Evolutionary conservation across 1,140 invertebrate genomes (phyloP).

Genomic region (Hycleus cichorii): DNA sequence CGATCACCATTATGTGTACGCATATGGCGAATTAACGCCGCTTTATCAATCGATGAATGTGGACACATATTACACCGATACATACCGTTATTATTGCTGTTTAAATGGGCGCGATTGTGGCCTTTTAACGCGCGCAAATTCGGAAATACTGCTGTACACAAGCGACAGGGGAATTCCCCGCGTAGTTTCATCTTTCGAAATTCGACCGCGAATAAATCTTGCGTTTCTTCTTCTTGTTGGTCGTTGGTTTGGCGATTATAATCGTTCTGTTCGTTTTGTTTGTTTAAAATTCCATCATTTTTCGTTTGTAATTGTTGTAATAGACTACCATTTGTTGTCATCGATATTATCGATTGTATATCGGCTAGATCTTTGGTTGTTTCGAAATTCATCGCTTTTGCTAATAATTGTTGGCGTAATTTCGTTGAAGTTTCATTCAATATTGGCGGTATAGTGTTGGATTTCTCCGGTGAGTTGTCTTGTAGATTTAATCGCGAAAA

Average conservation of each 20-base stretch:
- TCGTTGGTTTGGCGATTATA: neutral
- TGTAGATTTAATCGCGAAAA: constrained; percentile 71
- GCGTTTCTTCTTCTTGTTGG: constrained; percentile 63
- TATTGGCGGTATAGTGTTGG: neutral
- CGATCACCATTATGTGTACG: constrained; percentile 90
- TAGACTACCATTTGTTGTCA: constrained; percentile 59
- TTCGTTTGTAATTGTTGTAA: constrained; percentile 50
- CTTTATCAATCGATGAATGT: constrained; percentile 83
- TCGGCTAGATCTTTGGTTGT: constrained; percentile 69
- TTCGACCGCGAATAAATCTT: constrained; percentile 71
- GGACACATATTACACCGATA: constrained; percentile 91
- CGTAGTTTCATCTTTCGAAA: constrained; percentile 78
- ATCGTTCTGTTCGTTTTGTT: constrained; percentile 32
- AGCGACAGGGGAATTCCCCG: constrained; percentile 80
- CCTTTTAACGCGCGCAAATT: constrained; percentile 85
- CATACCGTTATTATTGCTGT: constrained; percentile 58
- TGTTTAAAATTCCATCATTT: constrained; percentile 40
- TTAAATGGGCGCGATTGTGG: constrained; percentile 74
- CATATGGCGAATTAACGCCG: constrained; percentile 81
- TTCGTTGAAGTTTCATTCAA: constrained; percentile 10
- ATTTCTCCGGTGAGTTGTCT: constrained; percentile 48
- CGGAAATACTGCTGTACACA: constrained; percentile 76
- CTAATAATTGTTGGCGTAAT: constrained; percentile 22
- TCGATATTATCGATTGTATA: constrained; percentile 71
- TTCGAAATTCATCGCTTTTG: constrained; percentile 32